Conservation (phyloP, 2,888 invertebrate genomes). For the Stenichneumon culpator region DNA sequence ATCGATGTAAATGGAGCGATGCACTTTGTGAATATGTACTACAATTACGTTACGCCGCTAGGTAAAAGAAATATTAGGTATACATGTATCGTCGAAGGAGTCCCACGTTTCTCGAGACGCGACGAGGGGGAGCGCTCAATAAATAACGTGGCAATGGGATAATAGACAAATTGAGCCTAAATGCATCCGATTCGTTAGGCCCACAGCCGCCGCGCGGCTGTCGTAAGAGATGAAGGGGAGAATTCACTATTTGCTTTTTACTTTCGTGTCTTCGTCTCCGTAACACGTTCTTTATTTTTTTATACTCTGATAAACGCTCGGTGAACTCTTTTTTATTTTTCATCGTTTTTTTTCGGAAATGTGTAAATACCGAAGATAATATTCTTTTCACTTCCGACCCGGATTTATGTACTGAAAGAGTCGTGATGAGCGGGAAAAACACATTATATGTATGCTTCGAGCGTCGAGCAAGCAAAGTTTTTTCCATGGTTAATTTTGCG, state of each 20-base stretch:
- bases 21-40: constrained; percentile 13
- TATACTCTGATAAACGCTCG: background rate
- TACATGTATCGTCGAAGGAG: constrained; percentile 59
- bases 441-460: no score
- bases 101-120: constrained; percentile 70
- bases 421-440: no score
- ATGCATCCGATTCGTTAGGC: constrained; percentile 80
- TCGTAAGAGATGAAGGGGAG: constrained; percentile 24
- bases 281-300: constrained; percentile 20
- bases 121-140: constrained; percentile 77
- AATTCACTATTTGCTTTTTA: constrained; percentile 33
- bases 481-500: no score
- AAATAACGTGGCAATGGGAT: constrained; percentile 83
- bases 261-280: constrained; percentile 17
- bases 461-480: no score
- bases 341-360: background rate
- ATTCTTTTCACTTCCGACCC: background rate
- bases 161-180: constrained; percentile 83
- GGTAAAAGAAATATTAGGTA: constrained; percentile 13
- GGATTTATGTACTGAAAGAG: no score
- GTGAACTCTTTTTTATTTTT: background rate
- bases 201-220: constrained; percentile 72
- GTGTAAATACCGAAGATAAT: background rate
- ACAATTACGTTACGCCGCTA: constrained; percentile 3
- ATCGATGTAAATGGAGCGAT: constrained; percentile 52